Conservation (phyloP, 2,113 vertebrate genomes). For the Nothocercus nigrocapillus region DNA sequence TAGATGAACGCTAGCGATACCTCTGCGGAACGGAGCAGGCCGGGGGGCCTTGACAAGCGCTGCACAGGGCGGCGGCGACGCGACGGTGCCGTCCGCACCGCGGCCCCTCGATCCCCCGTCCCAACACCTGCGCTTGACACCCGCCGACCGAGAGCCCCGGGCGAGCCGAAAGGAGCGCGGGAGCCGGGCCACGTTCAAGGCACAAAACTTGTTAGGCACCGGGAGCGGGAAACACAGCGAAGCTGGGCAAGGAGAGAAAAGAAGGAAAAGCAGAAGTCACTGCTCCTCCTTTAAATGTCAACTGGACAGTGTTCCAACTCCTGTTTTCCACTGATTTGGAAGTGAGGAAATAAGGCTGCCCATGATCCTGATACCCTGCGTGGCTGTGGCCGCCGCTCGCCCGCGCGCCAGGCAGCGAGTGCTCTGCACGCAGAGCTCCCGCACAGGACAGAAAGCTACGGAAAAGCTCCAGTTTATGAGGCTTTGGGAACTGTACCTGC, state of each 20-base stretch:
- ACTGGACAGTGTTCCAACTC: neutral
- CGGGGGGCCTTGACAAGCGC: neutral
- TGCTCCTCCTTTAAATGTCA: neutral
- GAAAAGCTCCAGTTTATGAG: fast-evolving
- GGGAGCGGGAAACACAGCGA: fast-evolving
- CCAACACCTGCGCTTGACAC: fast-evolving
- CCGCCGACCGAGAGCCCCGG: neutral
- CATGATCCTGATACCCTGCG: neutral
- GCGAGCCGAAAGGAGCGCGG: neutral
- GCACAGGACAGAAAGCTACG: neutral
- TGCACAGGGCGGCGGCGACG: conserved; percentile 1
- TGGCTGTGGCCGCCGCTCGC: neutral
- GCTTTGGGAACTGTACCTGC: neutral
- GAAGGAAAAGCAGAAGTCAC: neutral
- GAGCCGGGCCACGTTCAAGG: fast-evolving
- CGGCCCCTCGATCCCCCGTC: neutral
- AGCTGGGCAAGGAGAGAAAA: neutral
- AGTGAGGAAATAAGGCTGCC: conserved; percentile 18
- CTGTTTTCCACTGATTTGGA: conserved; percentile 25
- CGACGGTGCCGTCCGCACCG: neutral
- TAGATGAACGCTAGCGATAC: conserved; percentile 16
- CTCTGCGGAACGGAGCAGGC: neutral
- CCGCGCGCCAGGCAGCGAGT: neutral
- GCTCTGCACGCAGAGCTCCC: neutral
- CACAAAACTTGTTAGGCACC: fast-evolving